Evolutionary conservation across 2,888 invertebrate species (phyloP).

Genomic region (Macrosoma leucophasiata): DNA sequence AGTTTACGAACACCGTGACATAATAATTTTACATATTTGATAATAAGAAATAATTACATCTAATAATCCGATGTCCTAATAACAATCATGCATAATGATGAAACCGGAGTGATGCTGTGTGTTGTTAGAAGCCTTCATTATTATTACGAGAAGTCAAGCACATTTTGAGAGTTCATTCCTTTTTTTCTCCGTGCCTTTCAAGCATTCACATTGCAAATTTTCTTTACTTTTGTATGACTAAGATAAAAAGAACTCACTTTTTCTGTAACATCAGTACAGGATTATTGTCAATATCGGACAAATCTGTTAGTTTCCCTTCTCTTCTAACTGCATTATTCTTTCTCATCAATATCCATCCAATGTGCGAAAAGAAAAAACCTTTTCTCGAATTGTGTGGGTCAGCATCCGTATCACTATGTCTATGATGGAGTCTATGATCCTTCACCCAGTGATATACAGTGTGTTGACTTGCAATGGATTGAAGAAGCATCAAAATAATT

Average conservation of each 20-base stretch:
- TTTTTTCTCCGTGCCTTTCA: no score
- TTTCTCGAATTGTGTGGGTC: slow-evolving; percentile 85
- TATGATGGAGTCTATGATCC: slow-evolving; percentile 61
- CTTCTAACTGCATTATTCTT: slow-evolving; percentile 84
- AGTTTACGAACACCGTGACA: no score
- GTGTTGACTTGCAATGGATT: slow-evolving; percentile 45
- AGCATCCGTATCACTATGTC: slow-evolving; percentile 82
- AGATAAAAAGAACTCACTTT: slow-evolving; percentile 68
- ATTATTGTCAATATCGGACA: slow-evolving; percentile 82
- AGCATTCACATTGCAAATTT: no score
- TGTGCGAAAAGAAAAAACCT: slow-evolving; percentile 89
- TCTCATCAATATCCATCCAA: slow-evolving; percentile 87
- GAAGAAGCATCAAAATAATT: slow-evolving; percentile 28
- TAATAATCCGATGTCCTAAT: no score
- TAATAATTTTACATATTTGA: no score
- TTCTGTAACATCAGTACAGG: slow-evolving; percentile 82
- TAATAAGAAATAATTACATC: no score
- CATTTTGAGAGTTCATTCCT: no score
- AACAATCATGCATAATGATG: no score
- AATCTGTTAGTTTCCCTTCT: slow-evolving; percentile 81
- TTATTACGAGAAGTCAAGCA: no score
- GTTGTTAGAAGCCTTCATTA: no score
- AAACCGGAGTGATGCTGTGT: no score
- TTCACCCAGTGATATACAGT: slow-evolving; percentile 40
- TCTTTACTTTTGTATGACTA: no score